These are phyloP conservation scores for Hylaeus anthracinus DNA, from an alignment of 1,140 invertebrate genomes.

Conservation along the genomic window DNA sequence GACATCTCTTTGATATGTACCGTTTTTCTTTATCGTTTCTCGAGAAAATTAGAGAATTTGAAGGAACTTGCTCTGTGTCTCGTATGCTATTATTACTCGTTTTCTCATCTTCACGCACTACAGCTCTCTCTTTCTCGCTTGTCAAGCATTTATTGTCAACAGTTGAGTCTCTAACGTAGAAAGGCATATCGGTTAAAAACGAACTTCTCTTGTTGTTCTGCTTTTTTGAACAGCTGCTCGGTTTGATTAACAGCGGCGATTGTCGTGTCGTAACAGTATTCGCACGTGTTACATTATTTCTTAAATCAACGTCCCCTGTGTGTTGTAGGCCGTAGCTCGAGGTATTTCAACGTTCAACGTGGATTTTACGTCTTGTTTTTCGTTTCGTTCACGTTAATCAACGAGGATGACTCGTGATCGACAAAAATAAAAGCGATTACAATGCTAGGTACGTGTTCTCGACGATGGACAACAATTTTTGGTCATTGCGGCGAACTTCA, in stretches of 20 bases:
- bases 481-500: constrained; percentile 3
- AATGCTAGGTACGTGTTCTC: not conserved
- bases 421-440: constrained; percentile 6
- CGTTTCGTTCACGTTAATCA: not conserved
- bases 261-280: constrained; percentile 28
- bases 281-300: constrained; percentile 15
- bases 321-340: constrained; percentile 19
- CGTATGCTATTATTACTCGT: constrained; percentile 11
- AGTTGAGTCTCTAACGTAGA: constrained; percentile 46
- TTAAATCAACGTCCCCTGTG: constrained; percentile 4
- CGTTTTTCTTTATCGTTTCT: constrained; percentile 48
- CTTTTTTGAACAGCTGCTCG: constrained; percentile 42
- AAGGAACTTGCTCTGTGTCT: constrained; percentile 52
- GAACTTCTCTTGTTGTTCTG: not conserved
- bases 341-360: constrained; percentile 22
- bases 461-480: not conserved
- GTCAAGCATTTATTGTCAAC: constrained; percentile 48
- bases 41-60: constrained; percentile 50
- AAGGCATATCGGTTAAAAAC: constrained; percentile 44
- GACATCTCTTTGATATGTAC: constrained; percentile 65
- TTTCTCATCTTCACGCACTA: not conserved
- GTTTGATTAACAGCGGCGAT: constrained; percentile 46
- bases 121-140: constrained; percentile 23
- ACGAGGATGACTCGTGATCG: not conserved
- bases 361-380: not conserved